Percentiles rank a stretch among this genome's conserved stretches.
Conservation (phyloP, 2,888 invertebrate species). For the Anagyrus pseudococci region DNA sequence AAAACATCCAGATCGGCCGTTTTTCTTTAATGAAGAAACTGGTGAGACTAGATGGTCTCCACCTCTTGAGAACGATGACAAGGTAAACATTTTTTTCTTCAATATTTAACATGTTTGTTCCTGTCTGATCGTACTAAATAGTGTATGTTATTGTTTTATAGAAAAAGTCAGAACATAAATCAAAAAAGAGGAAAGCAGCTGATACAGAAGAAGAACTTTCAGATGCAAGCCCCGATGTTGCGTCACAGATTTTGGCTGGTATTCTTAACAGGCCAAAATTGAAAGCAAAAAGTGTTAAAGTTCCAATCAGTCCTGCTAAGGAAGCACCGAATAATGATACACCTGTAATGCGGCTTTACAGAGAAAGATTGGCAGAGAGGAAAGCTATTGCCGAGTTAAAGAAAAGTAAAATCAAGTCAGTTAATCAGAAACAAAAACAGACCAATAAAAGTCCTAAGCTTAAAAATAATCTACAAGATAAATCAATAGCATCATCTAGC, state of each 20-base stretch:
- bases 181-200: constrained; percentile 33
- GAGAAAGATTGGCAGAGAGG: constrained; percentile 43
- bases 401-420: constrained; percentile 18
- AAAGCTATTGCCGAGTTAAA: constrained; percentile 33
- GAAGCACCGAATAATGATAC: constrained; percentile 40
- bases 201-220: constrained; percentile 18
- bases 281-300: constrained; percentile 38
- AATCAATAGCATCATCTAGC: constrained; percentile 13
- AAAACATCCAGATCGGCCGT: constrained; percentile 49
- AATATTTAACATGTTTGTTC: background rate
- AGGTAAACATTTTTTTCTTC: constrained; percentile 17
- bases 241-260: background rate
- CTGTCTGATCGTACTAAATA: background rate
- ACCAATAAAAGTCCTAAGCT: background rate
- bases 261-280: constrained; percentile 35
- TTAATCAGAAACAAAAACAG: constrained; percentile 12
- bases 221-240: constrained; percentile 2
- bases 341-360: constrained; percentile 43
- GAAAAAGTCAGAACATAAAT: constrained; percentile 9
- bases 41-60: constrained; percentile 46
- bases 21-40: constrained; percentile 53
- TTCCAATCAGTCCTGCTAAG: too few relatives aligned
- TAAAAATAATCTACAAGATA: constrained; percentile 5
- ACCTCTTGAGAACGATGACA: constrained; percentile 37
- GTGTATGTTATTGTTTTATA: constrained; percentile 10